Conservation (phyloP, 2,797 vertebrate species). For the Melanotaenia pygmaea region DNA sequence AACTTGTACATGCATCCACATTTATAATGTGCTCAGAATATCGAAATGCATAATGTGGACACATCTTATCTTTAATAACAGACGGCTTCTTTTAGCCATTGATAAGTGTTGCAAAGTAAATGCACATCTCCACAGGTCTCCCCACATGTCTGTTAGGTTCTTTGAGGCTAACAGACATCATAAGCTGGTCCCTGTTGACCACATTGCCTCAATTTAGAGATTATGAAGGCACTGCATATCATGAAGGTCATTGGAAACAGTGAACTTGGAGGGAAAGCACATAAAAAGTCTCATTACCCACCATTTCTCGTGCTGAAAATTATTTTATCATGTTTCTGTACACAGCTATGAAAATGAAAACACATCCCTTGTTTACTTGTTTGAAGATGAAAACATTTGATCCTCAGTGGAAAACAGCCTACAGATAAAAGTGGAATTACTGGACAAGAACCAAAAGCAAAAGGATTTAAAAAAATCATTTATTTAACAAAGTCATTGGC, state of each 20-base stretch:
- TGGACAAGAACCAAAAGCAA: background rate
- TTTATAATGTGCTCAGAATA: conserved; percentile 26
- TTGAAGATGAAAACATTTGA: background rate
- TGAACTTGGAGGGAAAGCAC: conserved; percentile 23
- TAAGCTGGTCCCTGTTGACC: conserved; percentile 43
- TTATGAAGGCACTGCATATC: conserved; percentile 22
- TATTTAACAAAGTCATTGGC: background rate
- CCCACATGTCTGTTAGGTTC: conserved; percentile 34
- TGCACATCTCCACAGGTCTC: conserved; percentile 16
- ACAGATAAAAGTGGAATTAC: background rate
- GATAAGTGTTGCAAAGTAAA: conserved; percentile 22
- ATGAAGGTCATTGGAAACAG: conserved; percentile 39
- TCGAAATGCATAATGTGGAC: conserved; percentile 23
- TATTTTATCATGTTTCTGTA: background rate
- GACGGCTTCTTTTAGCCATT: conserved; percentile 24
- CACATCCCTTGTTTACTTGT: background rate
- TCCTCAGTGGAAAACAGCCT: background rate
- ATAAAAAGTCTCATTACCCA: conserved; percentile 8
- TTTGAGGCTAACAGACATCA: conserved; percentile 22
- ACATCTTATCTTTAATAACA: conserved; percentile 39
- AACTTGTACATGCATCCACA: conserved; percentile 20
- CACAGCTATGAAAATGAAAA: background rate
- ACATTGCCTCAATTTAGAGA: conserved; percentile 20
- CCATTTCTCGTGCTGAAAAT: conserved; percentile 1
- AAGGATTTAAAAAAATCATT: background rate